phyloP scores from a whole-genome alignment of 2,113 vertebrate genomes.

The Corythornis madagascariensis region DNA sequence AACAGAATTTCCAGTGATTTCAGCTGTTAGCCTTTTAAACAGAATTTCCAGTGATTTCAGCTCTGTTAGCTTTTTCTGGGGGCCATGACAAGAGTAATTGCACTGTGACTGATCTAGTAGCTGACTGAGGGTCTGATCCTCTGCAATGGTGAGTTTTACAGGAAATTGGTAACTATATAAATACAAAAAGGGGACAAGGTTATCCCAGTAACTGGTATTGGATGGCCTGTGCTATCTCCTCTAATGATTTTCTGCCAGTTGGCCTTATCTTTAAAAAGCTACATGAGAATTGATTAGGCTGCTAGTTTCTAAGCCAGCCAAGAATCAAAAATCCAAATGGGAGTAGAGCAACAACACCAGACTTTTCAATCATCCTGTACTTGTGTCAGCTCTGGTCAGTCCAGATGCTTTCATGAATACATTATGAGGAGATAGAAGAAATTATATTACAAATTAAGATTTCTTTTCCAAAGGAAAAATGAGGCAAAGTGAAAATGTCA shows the following conservation, averaged over 20 bases:
- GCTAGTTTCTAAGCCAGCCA: neutral
- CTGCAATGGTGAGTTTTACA: neutral
- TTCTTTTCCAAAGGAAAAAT: neutral
- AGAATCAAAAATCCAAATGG: neutral
- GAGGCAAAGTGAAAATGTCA: neutral
- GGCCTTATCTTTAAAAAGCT: neutral
- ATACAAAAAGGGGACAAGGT: neutral
- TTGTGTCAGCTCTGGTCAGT: neutral
- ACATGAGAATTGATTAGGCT: neutral
- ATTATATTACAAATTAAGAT: no score
- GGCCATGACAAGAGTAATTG: neutral
- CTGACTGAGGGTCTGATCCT: neutral
- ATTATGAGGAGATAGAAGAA: neutral
- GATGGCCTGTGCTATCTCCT: neutral
- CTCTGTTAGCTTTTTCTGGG: neutral
- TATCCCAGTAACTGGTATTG: neutral
- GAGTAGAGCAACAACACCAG: neutral
- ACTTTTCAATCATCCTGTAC: neutral
- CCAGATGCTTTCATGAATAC: neutral
- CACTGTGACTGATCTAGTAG: neutral
- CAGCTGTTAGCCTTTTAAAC: neutral
- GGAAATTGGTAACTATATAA: neutral
- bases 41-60: neutral
- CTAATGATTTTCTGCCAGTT: neutral
- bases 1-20: neutral